Evolutionary conservation across 2,113 vertebrate genomes (phyloP).

Genomic region (Columba livia): DNA sequence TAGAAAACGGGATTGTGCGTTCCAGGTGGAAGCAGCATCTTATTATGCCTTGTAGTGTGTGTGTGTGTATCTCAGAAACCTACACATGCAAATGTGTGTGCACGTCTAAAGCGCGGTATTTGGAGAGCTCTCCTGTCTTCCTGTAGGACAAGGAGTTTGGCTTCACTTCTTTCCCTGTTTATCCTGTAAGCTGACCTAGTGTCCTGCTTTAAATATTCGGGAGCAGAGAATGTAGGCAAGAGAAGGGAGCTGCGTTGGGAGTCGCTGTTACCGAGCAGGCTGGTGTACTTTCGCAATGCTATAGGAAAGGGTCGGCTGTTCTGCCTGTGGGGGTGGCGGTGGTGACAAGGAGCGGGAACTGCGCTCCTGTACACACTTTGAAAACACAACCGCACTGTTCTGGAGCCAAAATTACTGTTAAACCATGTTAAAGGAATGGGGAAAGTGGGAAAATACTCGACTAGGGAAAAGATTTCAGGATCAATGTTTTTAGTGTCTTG

Average conservation of each 20-base stretch:
- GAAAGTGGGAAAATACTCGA: neutral
- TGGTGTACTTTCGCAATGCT: neutral
- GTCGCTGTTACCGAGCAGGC: neutral
- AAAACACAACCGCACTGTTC: neutral
- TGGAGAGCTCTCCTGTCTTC: neutral
- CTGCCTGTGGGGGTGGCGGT: neutral
- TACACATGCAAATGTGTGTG: neutral
- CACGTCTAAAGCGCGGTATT: accelerated
- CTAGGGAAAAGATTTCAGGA: neutral
- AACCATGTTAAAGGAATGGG: neutral
- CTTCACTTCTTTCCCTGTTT: neutral
- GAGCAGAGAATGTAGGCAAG: neutral
- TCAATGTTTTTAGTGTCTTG: neutral
- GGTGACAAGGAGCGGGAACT: neutral
- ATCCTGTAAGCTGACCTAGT: neutral
- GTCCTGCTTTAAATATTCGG: neutral
- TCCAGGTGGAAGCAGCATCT: neutral
- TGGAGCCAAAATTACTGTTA: neutral
- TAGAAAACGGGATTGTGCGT: neutral
- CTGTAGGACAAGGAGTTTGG: neutral
- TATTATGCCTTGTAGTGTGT: neutral
- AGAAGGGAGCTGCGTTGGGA: neutral
- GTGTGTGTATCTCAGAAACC: neutral
- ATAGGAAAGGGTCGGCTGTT: neutral
- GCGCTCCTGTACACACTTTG: neutral